Base-by-base conservation (phyloP, 1,140 invertebrate genomes). In the Chymomyza costata region DNA sequence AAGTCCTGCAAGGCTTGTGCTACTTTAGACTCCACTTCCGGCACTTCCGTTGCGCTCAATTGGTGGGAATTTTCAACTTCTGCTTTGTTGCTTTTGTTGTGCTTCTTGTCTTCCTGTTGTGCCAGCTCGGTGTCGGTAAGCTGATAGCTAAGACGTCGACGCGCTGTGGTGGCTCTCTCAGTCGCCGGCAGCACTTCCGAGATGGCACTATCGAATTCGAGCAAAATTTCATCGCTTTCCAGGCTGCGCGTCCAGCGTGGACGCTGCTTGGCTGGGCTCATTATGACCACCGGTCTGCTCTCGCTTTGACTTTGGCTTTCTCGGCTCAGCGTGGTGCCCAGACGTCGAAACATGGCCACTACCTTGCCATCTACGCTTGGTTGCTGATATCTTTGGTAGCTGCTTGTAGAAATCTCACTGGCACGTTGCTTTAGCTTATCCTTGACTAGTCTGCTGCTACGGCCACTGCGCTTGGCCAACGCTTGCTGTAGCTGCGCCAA, bases 281-380 rank as follows among this genome's bases (percentile, higher is more conserved):
- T 84, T 16, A 84, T 82, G 19, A 56, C 66, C 28, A 70, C 49
- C 11, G 46, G 32, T 25, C 28, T 19, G 5, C 38, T 30, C 17
- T 14, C 2, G 1, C 10, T 18, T 38, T 31, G 2, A 6, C 1
- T 25, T 18, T 14, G 21, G 10, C 8, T n/a, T 28, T 68, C 64
- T 15, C 52, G 39, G 25, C 80, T 73, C 1, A 84, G 58, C 1
- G 82, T 82, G 28, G 82, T 84, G 34, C 82, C 82, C 45, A 84
- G 25, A 0, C 82, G 74, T 0, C 82, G 54, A 31, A 84, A 73
- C 82, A 84, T 84, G 52, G 82, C 66, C 44, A 84, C 82, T 14
- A 84, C 74, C 34, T 84, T 84, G 16, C 82, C 82, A 60, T 84
- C 82, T 18, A 84, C 70, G 11, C 67, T 63, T n/a, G 78, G 80